Conservation (phyloP, 37 sponge, comb jelly and placozoan species). For the Haliclona indistincta region DNA sequence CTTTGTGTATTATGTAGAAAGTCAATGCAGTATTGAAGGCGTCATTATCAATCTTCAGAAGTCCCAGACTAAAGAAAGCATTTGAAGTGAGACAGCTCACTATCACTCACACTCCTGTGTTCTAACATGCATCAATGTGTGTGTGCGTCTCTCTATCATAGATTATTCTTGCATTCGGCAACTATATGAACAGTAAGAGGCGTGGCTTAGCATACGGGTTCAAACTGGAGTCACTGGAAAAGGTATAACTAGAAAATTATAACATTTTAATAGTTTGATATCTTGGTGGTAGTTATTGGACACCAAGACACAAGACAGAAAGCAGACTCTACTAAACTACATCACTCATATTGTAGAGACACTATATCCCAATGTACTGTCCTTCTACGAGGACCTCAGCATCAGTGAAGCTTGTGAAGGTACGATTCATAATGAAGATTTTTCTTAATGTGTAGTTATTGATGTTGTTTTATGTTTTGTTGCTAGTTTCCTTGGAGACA, state of each 20-base stretch:
- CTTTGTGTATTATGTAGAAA: constrained; percentile 32
- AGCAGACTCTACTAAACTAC: constrained; percentile 74
- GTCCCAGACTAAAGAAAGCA: constrained; percentile 65
- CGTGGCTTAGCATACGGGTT: constrained; percentile 79
- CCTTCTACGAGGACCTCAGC: constrained; percentile 74
- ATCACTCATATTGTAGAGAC: constrained; percentile 71
- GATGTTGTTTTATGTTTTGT: background rate
- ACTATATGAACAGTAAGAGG: constrained; percentile 90
- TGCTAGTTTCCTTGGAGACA: constrained; percentile 69
- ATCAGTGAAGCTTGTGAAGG: constrained; percentile 60
- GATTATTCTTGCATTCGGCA: constrained; percentile 89
- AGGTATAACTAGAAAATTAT: constrained; percentile 27
- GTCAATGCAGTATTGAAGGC: constrained; percentile 71
- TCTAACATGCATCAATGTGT: too few species aligned
- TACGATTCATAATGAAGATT: constrained; percentile 4
- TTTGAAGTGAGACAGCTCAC: constrained; percentile 64
- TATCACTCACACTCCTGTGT: too few species aligned
- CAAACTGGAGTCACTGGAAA: constrained; percentile 75
- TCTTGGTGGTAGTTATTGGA: constrained; percentile 39
- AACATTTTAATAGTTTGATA: background rate
- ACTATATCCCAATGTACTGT: constrained; percentile 62
- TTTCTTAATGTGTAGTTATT: too few species aligned
- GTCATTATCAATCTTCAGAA: constrained; percentile 67
- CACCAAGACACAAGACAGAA: constrained; percentile 59
- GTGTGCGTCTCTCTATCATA: background rate